These are phyloP conservation scores for Ailurus styani DNA, from an alignment of 2,113 vertebrate species.

Conservation along the genomic window DNA sequence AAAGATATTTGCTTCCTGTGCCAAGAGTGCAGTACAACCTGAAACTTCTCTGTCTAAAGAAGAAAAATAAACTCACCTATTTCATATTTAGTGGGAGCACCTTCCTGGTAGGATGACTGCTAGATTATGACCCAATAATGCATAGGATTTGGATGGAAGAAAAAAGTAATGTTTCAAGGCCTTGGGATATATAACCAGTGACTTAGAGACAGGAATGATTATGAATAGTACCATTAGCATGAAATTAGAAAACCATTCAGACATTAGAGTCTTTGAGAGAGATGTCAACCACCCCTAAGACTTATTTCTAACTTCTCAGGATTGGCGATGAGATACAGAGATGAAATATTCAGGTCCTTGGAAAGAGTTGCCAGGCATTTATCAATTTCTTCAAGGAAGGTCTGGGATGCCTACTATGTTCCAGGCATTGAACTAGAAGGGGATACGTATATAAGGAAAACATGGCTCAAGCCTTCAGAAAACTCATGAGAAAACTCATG, in stretches of 20 bases:
- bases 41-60: background rate
- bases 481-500: background rate
- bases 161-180: background rate
- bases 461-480: background rate
- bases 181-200: background rate
- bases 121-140: background rate
- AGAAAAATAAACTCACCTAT: background rate
- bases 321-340: background rate
- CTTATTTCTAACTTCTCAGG: background rate
- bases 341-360: background rate
- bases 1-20: background rate
- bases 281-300: background rate
- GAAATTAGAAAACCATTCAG: conserved; percentile 45
- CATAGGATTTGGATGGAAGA: background rate
- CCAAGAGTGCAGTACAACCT: background rate
- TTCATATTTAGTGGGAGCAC: background rate
- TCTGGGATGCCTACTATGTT: background rate
- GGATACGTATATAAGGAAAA: background rate
- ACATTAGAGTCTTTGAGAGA: conserved; percentile 6
- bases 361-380: background rate
- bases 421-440: background rate
- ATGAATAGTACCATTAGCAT: conserved; percentile 14
- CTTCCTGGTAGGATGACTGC: background rate
- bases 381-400: background rate
- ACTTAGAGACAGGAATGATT: conserved; percentile 13